A percentile compares a stretch with the other conserved stretches of the same genome.
These are phyloP conservation scores for Siniperca scherzeri DNA, from an alignment of 2,797 vertebrate species.

Conservation along the genomic window DNA sequence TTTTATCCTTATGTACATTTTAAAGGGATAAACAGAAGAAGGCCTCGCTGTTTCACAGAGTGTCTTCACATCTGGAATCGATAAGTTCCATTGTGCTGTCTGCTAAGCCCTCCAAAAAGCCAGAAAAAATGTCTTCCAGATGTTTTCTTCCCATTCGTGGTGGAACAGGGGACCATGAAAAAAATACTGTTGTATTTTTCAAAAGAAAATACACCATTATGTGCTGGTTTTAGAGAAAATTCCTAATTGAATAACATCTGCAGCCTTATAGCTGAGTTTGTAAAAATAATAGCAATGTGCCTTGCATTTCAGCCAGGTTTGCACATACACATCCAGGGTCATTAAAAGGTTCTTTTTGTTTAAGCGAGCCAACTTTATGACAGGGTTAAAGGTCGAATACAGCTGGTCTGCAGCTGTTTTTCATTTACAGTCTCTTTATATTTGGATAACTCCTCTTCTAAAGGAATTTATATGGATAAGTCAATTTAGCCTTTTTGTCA, in stretches of 20 bases:
- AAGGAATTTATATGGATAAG: slow-evolving; percentile 55
- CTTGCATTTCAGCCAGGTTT: slow-evolving; percentile 45
- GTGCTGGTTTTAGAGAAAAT: slow-evolving; percentile 60
- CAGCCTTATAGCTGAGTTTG: slow-evolving; percentile 54
- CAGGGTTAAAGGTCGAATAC: slow-evolving; percentile 71
- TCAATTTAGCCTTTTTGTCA: slow-evolving; percentile 30
- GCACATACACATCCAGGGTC: slow-evolving; percentile 54
- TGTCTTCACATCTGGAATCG: slow-evolving; percentile 85
- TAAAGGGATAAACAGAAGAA: slow-evolving; percentile 70
- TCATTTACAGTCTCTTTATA: slow-evolving; percentile 58
- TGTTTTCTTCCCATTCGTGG: slow-evolving; percentile 85
- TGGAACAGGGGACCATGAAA: slow-evolving; percentile 78
- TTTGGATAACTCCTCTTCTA: slow-evolving; percentile 41
- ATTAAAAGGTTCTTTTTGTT: slow-evolving; percentile 74
- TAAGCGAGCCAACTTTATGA: slow-evolving; percentile 62
- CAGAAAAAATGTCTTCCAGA: slow-evolving; percentile 88
- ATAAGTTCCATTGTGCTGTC: slow-evolving; percentile 87
- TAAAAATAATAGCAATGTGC: slow-evolving; percentile 51
- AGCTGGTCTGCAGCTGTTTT: slow-evolving; percentile 72
- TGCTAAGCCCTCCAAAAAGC: slow-evolving; percentile 84
- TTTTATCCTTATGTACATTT: slow-evolving; percentile 57
- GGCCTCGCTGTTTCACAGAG: slow-evolving; percentile 73
- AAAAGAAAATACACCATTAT: slow-evolving; percentile 79
- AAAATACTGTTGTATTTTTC: slow-evolving; percentile 78
- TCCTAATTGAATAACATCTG: slow-evolving; percentile 71